Base-by-base conservation (phyloP, 2,113 vertebrate genomes). In the Myiozetetes cayanensis region DNA sequence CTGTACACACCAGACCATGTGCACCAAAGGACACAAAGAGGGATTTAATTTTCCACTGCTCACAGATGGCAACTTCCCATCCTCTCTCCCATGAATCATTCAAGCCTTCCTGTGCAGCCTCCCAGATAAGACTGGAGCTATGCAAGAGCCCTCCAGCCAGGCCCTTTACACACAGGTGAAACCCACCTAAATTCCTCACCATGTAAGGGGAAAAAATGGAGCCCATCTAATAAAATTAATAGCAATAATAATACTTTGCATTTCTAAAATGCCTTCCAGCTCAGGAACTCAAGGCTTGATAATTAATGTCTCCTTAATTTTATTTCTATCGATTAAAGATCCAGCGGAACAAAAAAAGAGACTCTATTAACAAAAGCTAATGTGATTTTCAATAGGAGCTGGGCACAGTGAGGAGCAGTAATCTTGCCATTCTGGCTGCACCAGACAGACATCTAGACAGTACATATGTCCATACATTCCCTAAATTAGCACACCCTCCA, bases 301-400 rank as follows among this genome's bases (percentile, higher is more conserved):
- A 97, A 97, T 97, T 96, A 96, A 96, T 79, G 92, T 87, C 90
- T 92, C 95, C 81, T 95, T 96, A 96, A 97, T 96, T 97, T 96
- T 95, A 97, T 93, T 97, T 92, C 95, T 94, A 95, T 96, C 85
- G 92, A 96, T 96, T 96, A 95, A 96, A 93, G 87, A 97, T 96
- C 88, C 93, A 89, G 90, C 0, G 0, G 95, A 93, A 96, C 79
- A 81, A 94, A 77, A 94, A 94, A 94, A 86, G 86, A 76, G 85
- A 94, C 56, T 93, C 94, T 85, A 97, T 96, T 97, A 97, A 93
- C 75, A 91, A 92, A 93, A 94, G 93, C 92, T 96, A 96, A 97
- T 97, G 93, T 86, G 96, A 81, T 97, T 97, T 95, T 92, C 93
- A 95, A 66, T 47, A 87, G 43, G 93, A 85, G 91, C 70, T 89